These are phyloP conservation scores for Cerastis rubricosa DNA, from an alignment of 2,888 invertebrate genomes.

Conservation along the genomic window DNA sequence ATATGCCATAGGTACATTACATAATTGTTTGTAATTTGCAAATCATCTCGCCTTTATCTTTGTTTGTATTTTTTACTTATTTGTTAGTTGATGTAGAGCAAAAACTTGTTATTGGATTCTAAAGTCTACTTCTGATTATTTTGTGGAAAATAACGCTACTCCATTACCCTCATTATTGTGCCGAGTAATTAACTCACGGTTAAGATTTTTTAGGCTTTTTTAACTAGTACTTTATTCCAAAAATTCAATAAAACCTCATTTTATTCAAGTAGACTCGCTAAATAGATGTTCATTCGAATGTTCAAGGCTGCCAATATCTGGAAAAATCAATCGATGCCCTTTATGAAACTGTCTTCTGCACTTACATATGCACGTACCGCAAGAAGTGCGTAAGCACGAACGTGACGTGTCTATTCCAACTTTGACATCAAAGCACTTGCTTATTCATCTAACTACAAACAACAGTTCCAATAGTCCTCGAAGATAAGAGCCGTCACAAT, in stretches of 20 bases:
- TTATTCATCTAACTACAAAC: background rate
- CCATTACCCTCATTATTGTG: background rate
- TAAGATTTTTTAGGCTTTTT: background rate
- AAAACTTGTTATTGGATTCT: conserved; percentile 43
- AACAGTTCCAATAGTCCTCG: background rate
- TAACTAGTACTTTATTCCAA: background rate
- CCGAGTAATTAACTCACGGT: background rate
- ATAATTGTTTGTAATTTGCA: conserved; percentile 41
- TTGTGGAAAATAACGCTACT: conserved; percentile 11
- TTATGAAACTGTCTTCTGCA: background rate
- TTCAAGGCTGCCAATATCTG: too few species aligned
- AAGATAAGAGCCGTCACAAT: conserved; percentile 37
- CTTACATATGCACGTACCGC: background rate
- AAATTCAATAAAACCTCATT: background rate
- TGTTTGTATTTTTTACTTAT: conserved; percentile 35
- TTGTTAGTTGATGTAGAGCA: conserved; percentile 10
- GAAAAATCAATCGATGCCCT: background rate
- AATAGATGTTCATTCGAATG: background rate
- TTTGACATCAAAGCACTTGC: background rate
- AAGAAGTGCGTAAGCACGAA: background rate
- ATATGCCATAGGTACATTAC: conserved; percentile 17
- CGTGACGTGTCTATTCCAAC: conserved; percentile 19
- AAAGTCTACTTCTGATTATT: conserved; percentile 29
- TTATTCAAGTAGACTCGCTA: background rate
- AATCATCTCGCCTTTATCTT: conserved; percentile 44